These are phyloP conservation scores for Protophormia terraenovae DNA, from an alignment of 2,888 invertebrate species.

Conservation along the genomic window DNA sequence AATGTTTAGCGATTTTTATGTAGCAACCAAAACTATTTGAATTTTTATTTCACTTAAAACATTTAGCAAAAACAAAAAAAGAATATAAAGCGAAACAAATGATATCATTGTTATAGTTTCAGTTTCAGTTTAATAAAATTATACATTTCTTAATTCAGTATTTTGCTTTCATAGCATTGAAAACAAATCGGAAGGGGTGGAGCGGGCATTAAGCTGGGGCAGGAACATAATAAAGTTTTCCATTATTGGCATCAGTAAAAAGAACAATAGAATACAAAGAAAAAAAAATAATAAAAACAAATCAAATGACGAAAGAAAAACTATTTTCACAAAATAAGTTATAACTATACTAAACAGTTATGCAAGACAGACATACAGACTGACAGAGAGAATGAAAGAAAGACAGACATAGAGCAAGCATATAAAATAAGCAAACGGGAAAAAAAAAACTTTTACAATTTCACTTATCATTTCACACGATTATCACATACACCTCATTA, in stretches of 20 bases:
- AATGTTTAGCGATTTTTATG: constrained; percentile 31
- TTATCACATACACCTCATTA: constrained; percentile 66
- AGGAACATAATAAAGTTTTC: constrained; percentile 32
- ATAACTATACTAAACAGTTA: not conserved
- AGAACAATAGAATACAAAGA: not conserved
- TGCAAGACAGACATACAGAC: not conserved
- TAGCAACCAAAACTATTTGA: constrained; percentile 19
- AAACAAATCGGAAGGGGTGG: not conserved
- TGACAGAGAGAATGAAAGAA: not conserved
- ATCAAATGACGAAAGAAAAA: constrained; percentile 31
- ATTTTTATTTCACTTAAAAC: constrained; percentile 34
- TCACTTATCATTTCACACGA: constrained; percentile 61
- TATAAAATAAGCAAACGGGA: too few species aligned
- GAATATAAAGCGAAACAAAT: not conserved
- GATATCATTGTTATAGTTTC: constrained; percentile 39
- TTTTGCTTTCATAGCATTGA: too few species aligned
- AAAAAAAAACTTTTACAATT: constrained; percentile 57
- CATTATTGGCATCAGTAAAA: constrained; percentile 22
- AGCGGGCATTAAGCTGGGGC: too few species aligned
- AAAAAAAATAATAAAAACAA: constrained; percentile 19
- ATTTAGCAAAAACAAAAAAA: constrained; percentile 1
- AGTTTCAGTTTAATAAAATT: constrained; percentile 22
- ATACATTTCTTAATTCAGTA: too few species aligned
- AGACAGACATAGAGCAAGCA: not conserved
- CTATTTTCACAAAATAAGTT: constrained; percentile 31